Percentiles rank a stretch among this genome's conserved stretches.
phyloP scores from a whole-genome alignment of 2,888 invertebrate species.

The Drosophila kambysellisi region DNA sequence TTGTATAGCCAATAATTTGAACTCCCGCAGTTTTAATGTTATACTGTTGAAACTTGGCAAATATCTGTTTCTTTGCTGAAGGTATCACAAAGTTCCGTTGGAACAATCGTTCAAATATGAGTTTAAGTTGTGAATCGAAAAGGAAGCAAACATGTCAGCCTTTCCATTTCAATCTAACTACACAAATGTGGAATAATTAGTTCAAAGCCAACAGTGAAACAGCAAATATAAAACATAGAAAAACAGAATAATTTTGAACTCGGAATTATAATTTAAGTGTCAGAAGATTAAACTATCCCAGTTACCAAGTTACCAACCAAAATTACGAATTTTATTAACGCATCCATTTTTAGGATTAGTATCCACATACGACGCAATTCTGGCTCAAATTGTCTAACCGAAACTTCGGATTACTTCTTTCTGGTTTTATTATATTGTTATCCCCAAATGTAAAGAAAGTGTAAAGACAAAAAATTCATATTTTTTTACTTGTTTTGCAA shows the following conservation, averaged over 20 bases:
- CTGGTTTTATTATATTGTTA: neutral
- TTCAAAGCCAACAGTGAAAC: neutral
- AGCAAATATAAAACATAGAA: neutral
- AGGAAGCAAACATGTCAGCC: fast-evolving
- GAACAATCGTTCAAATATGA: no score
- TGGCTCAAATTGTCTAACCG: neutral
- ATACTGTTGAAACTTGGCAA: neutral
- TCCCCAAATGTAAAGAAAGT: neutral
- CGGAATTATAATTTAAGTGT: neutral
- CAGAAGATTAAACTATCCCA: neutral
- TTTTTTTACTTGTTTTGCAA: neutral
- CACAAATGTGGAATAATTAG: neutral
- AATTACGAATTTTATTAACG: neutral
- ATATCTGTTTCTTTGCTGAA: neutral
- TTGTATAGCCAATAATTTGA: neutral
- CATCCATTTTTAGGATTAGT: neutral
- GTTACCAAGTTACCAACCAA: neutral
- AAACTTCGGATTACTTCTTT: neutral
- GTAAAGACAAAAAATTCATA: neutral
- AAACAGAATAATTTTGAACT: neutral
- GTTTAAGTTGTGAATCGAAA: neutral
- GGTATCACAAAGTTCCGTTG: neutral
- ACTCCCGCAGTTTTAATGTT: neutral
- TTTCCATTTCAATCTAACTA: neutral
- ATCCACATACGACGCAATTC: neutral